Evolutionary conservation across 1,140 invertebrate species (phyloP), one percentile per base, ranked within the genome.

Genomic region (Drosophila eugracilis): DNA sequence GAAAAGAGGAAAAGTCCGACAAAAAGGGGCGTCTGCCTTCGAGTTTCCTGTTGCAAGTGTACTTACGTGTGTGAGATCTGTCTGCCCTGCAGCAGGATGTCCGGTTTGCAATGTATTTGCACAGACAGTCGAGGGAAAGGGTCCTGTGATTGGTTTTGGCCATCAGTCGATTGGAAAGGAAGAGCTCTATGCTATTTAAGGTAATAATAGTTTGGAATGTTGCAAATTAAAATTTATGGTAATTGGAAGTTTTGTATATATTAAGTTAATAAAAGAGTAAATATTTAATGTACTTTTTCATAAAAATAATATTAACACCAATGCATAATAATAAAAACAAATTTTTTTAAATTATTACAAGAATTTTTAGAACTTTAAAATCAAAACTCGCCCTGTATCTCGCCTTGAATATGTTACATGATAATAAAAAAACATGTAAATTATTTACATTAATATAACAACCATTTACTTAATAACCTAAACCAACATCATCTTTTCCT

Each of bases 11-110:
- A 39, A 36, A 42, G 30, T 52, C 12, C 22, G 41, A 44, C 42
- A 37, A 32, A 32, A 39, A 49, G 48, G 49, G 50, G 30, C 26
- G 37, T 30, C 30, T 36, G 26, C 21, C 41, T 34, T 26, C 26
- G 42, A 77, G 67, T 55, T 62, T 69, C 69, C 22, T 21, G 58
- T 30, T 84, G 78, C 79, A 84, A 36, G 55, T 26, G 22, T 26
- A 45, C 22, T 44, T 44, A 4, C 22, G 42, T 26, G 22, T 45
- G 42, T 24, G 24, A 47, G 48, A 30, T 44, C 37, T 69, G 80
- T 86, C 80, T 85, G 81, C 70, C 58, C 32, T 70, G 81, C 74
- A 88, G 74, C 83, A 78, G 81, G 83, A 86, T 88, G 83, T 88
- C 81, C 81, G 81, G 70, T 88, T 81, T 65, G 70, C 41, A 85